Evolutionary conservation across 2,797 vertebrate genomes (phyloP).

Genomic region (Melanogrammus aeglefinus): DNA sequence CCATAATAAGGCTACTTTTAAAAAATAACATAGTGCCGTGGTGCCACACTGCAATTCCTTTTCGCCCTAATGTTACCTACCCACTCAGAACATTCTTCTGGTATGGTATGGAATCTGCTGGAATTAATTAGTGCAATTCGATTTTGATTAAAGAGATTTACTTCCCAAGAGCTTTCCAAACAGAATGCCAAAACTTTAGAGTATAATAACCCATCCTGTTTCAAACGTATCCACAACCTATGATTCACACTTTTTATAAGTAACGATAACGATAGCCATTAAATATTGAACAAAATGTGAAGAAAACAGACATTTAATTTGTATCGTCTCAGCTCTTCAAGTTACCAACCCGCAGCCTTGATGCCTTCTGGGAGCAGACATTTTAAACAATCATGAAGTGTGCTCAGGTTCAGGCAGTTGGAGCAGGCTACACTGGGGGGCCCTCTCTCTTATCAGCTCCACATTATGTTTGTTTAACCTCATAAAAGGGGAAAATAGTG

Average conservation of each 20-base stretch:
- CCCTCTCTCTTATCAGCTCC: neutral
- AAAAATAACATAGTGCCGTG: neutral
- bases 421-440: too few species aligned
- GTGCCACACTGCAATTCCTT: neutral
- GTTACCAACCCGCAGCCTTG: too few species aligned
- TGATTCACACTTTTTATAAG: neutral
- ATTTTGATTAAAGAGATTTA: neutral
- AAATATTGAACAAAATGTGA: neutral
- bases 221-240: neutral
- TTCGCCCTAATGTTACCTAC: neutral
- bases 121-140: neutral
- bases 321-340: too few species aligned
- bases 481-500: constrained; percentile 29
- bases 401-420: too few species aligned
- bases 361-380: too few species aligned
- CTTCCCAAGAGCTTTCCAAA: neutral
- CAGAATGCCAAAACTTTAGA: neutral
- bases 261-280: neutral
- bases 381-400: too few species aligned
- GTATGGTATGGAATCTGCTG: neutral
- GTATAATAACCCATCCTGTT: neutral
- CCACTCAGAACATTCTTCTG: neutral
- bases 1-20: neutral
- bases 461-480: neutral
- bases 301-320: too few species aligned